These are phyloP conservation scores for Tangachromis dhanisi DNA, from an alignment of 2,113 vertebrate genomes.

Conservation along the genomic window DNA sequence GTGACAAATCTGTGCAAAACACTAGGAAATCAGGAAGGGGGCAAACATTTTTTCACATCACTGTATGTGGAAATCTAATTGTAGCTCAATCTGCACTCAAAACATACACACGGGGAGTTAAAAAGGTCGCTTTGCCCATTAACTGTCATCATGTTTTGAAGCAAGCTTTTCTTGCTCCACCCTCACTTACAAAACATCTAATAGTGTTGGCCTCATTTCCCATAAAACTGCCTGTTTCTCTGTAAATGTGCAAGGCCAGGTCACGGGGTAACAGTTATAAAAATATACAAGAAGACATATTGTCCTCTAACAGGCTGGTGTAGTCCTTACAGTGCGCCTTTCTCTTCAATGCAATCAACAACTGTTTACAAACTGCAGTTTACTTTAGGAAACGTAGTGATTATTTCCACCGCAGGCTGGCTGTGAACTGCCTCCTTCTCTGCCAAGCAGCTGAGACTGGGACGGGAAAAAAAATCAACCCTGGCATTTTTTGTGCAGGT, in stretches of 20 bases:
- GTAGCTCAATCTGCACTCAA: background rate
- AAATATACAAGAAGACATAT: background rate
- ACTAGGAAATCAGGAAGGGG: background rate
- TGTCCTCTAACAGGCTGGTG: background rate
- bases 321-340: background rate
- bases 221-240: background rate
- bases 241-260: background rate
- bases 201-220: background rate
- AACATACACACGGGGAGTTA: background rate
- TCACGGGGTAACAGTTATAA: background rate
- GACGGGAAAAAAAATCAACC: background rate
- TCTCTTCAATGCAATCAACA: background rate
- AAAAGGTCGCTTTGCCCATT: background rate
- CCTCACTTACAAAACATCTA: background rate
- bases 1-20: background rate
- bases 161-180: background rate
- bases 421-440: background rate
- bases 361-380: background rate
- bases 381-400: fast-evolving
- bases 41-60: background rate
- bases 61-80: background rate
- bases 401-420: background rate
- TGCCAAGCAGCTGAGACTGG: background rate
- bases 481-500: background rate
- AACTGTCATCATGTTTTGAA: background rate